Evolutionary conservation across 2,797 vertebrate genomes (phyloP).

Genomic region (Acrossocheilus wenchowensis): DNA sequence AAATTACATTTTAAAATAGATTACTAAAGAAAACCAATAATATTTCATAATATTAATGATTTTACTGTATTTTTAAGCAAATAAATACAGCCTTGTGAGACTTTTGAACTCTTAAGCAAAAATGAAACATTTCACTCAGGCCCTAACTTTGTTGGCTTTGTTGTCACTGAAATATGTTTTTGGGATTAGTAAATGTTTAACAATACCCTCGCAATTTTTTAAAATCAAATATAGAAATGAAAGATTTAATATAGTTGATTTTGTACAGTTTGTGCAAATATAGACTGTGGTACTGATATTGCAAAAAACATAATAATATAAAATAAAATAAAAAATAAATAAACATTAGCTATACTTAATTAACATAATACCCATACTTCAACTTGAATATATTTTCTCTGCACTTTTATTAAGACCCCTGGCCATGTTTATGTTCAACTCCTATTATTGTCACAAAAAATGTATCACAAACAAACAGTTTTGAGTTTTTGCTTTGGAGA

Average conservation of each 20-base stretch:
- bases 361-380: background rate
- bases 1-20: too few species aligned
- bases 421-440: background rate
- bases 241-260: background rate
- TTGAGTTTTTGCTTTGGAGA: background rate
- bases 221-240: background rate
- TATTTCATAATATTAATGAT: background rate
- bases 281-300: background rate
- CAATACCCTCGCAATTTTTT: background rate
- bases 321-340: background rate
- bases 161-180: background rate
- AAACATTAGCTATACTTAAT: background rate
- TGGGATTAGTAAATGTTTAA: background rate
- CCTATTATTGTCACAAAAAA: background rate
- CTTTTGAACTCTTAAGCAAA: background rate
- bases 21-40: too few species aligned
- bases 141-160: background rate
- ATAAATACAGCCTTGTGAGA: background rate
- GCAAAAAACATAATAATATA: background rate
- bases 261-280: background rate
- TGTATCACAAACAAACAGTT: background rate
- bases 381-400: background rate
- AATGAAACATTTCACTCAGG: background rate
- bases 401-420: background rate
- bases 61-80: background rate